Base-by-base conservation (phyloP, 2,888 invertebrate genomes). In the Pseudoips prasinana region DNA sequence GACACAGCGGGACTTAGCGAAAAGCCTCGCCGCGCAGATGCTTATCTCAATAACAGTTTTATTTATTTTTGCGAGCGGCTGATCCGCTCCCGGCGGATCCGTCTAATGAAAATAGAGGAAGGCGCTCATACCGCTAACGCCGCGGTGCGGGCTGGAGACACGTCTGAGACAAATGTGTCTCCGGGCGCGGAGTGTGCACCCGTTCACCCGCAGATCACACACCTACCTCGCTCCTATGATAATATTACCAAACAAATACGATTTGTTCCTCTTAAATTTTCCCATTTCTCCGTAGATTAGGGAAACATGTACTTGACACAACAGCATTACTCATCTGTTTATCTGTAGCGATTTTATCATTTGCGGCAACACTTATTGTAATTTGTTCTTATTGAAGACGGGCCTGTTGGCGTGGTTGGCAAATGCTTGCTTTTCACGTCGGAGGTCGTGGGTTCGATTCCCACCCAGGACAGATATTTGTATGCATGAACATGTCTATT, bases 31-130 rank as follows among this genome's bases (percentile, higher is more conserved):
- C 66, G 74, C 72, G 81, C 86, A 87, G 86, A 87, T 86, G 86
- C 81, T 87, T 87, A 86, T 86, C 88, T 82, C 87, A 87, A 87
- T 87, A 88, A 87, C 87, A 87, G 84, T 87, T 87, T 88, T 88
- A 87, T 87, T 87, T 88, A 87, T 88, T 87, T 87, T 86, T 86
- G 81, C 81, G 73, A 78, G 77, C 77, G 76, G 47, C 74, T 84
- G 83, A 86, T 86, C 86, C 83, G 47, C 77, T 77, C 78, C 76
- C 82, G 49, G 72, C 62, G 81, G 84, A 77, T 73, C 68, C 64
- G 64, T 67, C 73, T 83, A 84, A 86, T 84, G 86, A 86, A 83
- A 87, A 85, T 80, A 74, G 80, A 80, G 73, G 66, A 69, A 67
- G 65, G 48, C 67, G 66, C 64, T 65, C 64, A 51, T 31, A 50